Base-by-base conservation (phyloP, 1,140 invertebrate species). In the Yoshiicerus persimilis region DNA sequence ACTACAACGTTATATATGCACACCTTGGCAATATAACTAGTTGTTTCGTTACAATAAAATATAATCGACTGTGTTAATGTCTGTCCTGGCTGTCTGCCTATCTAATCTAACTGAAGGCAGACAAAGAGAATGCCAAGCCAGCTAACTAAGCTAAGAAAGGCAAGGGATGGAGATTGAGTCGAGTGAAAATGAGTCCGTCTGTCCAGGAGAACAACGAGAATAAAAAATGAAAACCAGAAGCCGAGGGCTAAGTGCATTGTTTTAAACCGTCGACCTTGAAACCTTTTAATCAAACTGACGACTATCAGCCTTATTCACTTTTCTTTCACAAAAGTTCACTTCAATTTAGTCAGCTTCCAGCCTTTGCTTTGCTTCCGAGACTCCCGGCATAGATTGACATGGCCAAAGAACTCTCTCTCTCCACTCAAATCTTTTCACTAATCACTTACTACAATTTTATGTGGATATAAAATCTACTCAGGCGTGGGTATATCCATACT, bases 281-380 rank as follows among this genome's bases (percentile, higher is more conserved):
- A 87, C 66, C 86, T 87, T 87, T 87, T 87, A 87, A 87, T 87
- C 86, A 87, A 75, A 87, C 62, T 87, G 86, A 64, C 84, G 47
- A 86, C 41, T 32, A 41, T 84, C 83, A 47, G 23, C n/a, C 38
- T 27, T 20, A 41, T 84, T 84, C 83, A 84, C 38, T 84, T 47
- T 84, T 38, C 75, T 36, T 80, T 47, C 32, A 36, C 25, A 84
- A 80, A 38, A 80, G 75, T 80, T 80, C 30, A 32, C 32, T 80
- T 80, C 32, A 80, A 36, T 80, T 30, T 27, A 70, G 47, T 56
- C 64, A 70, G 64, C 64, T 70, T 30, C 75, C n/a, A n/a, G 75
- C 20, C 32, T 38, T 80, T 80, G 75, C 47, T 56, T 47, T 20
- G 16, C 70, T 77, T 80, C 34, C 75, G 32, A 80, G 75, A 80